Percentiles rank a stretch among this genome's conserved stretches.
phyloP scores from a whole-genome alignment of 2,797 vertebrate genomes.

The Onychomys leucogaster region DNA sequence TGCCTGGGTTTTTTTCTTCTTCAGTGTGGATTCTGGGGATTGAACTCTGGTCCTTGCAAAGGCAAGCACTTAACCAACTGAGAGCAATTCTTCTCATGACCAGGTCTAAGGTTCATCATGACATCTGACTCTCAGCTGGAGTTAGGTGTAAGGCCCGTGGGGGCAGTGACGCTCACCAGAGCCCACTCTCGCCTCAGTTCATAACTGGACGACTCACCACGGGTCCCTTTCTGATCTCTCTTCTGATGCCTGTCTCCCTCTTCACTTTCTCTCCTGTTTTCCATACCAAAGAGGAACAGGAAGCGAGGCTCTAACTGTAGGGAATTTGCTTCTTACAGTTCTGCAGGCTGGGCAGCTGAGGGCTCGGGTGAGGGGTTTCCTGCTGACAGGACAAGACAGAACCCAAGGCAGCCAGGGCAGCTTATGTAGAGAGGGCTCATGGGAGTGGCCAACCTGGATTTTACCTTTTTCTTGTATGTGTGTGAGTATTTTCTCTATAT shows the following conservation, averaged over 20 bases:
- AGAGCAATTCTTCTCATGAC: not conserved
- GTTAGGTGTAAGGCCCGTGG: not conserved
- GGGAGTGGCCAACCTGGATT: not conserved
- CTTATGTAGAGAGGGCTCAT: not conserved
- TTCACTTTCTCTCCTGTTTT: constrained; percentile 6
- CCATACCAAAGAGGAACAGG: constrained; percentile 46
- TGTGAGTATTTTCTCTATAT: not conserved
- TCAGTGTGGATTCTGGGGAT: not conserved
- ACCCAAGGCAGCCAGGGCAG: not conserved
- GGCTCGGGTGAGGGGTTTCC: not conserved
- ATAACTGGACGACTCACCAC: not conserved
- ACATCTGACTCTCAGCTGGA: not conserved
- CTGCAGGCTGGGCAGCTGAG: not conserved
- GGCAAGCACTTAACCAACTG: not conserved
- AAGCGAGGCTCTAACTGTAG: constrained; percentile 25
- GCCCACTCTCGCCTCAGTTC: too few relatives aligned
- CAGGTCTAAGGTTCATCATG: not conserved
- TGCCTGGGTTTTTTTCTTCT: not conserved
- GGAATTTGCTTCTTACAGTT: not conserved
- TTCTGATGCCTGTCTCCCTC: not conserved
- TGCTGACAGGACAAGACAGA: not conserved
- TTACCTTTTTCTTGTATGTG: not conserved
- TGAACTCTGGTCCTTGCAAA: not conserved
- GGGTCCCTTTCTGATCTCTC: not conserved
- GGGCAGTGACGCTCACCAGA: not conserved